A percentile compares a stretch with the other conserved stretches of the same genome.
phyloP scores from a whole-genome alignment of 2,888 invertebrate species.

The Euplagia quadripunctaria region DNA sequence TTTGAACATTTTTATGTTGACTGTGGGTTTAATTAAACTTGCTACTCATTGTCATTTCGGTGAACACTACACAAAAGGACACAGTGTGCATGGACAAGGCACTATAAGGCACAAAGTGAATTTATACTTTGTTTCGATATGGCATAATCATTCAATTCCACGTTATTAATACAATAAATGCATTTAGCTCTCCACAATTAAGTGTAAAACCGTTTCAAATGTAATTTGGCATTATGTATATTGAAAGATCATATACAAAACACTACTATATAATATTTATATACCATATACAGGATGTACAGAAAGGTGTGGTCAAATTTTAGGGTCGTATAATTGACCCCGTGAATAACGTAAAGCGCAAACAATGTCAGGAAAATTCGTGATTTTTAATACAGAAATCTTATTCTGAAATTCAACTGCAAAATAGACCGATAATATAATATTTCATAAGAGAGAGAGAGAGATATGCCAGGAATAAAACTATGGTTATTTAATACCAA shows the following conservation, averaged over 20 bases:
- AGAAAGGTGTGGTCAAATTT: background rate
- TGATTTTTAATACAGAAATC: background rate
- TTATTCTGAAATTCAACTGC: too few relatives aligned
- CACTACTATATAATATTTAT: background rate
- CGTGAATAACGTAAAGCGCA: too few relatives aligned
- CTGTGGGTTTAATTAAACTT: background rate
- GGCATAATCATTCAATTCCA: conserved; percentile 10
- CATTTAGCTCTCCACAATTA: background rate
- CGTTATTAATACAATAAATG: background rate
- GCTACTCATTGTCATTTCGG: conserved; percentile 4
- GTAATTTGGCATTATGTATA: conserved; percentile 2
- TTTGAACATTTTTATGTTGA: too few relatives aligned
- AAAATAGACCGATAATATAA: too few relatives aligned
- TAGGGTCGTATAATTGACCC: too few relatives aligned
- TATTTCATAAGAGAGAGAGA: too few relatives aligned
- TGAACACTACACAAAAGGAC: background rate
- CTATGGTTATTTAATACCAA: too few relatives aligned
- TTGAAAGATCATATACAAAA: background rate
- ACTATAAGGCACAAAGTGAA: conserved; percentile 22
- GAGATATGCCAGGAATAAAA: too few relatives aligned
- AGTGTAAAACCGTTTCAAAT: background rate
- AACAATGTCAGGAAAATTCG: too few relatives aligned
- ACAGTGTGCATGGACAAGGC: conserved; percentile 14
- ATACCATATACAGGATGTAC: background rate
- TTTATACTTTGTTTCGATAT: conserved; percentile 17